Evolutionary conservation across 2,113 vertebrate genomes (phyloP), one percentile per base, ranked within the genome.

Genomic region (Dascyllus trimaculatus): DNA sequence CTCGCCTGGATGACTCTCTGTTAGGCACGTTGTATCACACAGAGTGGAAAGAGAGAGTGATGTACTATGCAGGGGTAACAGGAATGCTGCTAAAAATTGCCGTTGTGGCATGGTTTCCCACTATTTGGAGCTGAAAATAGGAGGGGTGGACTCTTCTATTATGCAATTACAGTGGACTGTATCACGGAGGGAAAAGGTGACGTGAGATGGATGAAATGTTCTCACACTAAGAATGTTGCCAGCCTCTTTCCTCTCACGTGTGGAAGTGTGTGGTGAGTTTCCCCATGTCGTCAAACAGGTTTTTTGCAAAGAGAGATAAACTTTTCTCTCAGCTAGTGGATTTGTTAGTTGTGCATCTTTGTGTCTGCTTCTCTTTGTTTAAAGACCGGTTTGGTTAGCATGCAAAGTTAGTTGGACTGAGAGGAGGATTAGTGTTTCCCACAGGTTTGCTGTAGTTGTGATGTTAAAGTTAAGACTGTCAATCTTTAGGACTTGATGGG

Each of bases 151-250:
- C 67, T 85, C 72, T 65, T 65, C 77, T 76, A 68, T 92, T 92
- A 93, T 90, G 90, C 83, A 92, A 92, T 88, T 82, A 75, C 87
- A 83, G 75, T 19, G 78, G 81, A 75, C 74, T 79, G 85, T 78
- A 85, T 91, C 85, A 60, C 25, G 25, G 67, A 90, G 89, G 91
- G 85, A 92, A 92, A 93, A 85, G 91, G 90, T 92, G 92, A 92
- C 88, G 90, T 90, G 80, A 86, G 87, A 81, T 52, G 88, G 91
- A 88, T 91, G 88, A 93, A 93, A 93, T 93, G 92, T 91, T 92
- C 89, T 90, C 88, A 81, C 82, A 85, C 65, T 78, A 35, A 85
- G 78, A 74, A 79, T 60, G 67, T n/a, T 86, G 90, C 90, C 92
- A 88, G 72, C 11, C 81, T 75, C 85, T 88, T 81, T 83, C 85